Conservation (phyloP, 2,113 vertebrate species). For the Chionomys nivalis region DNA sequence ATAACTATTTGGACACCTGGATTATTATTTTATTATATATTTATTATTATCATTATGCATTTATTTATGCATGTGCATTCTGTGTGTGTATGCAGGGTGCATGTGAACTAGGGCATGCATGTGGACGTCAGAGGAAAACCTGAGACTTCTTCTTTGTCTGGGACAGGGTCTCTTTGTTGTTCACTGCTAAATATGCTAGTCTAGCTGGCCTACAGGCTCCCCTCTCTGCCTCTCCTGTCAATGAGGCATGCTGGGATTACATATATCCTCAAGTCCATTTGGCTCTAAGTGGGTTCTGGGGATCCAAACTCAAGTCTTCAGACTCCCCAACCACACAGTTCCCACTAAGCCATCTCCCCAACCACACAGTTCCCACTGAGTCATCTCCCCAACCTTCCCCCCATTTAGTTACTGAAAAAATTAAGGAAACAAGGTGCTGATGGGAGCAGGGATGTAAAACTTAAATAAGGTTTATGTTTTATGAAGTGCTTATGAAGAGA, state of each 20-base stretch:
- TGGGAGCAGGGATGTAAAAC: background rate
- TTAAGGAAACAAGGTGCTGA: background rate
- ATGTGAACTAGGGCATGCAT: background rate
- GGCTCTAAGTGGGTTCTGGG: background rate
- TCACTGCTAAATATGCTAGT: background rate
- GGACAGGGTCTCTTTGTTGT: background rate
- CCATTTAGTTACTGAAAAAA: background rate
- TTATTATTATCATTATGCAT: constrained; percentile 25
- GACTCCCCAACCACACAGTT: background rate
- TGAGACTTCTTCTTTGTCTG: background rate
- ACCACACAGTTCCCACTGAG: background rate
- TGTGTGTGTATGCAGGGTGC: too few species aligned
- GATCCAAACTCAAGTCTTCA: background rate
- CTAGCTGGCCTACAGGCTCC: too few species aligned
- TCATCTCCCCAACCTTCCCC: too few species aligned
- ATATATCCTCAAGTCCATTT: background rate
- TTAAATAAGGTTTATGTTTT: background rate
- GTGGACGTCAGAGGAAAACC: background rate
- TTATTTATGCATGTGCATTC: background rate
- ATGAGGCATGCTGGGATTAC: background rate
- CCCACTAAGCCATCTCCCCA: background rate
- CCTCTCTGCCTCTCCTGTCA: background rate
- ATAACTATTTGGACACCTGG: background rate
- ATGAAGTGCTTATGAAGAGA: background rate
- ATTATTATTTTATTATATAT: background rate